Conservation (phyloP, 1,140 invertebrate genomes). For the Bombyx mori region ASM3026992v2 NC_085121.1:4321501-4322000, state of each 20-base stretch:
- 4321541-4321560: no score
- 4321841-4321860: constrained; percentile 23
- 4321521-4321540: no score
- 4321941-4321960: constrained; percentile 20
- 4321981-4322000: constrained; percentile 4
- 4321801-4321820: constrained; percentile 33
- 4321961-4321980: constrained; percentile 23
- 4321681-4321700: constrained; percentile 60
- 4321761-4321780: constrained; percentile 32
- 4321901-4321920: constrained; percentile 20
- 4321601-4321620: not conserved
- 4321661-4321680: constrained; percentile 37
- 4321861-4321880: constrained; percentile 25
- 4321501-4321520: no score
- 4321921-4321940: constrained; percentile 49
- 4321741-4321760: constrained; percentile 18
- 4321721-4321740: constrained; percentile 58
- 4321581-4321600: no score
- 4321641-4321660: constrained; percentile 1
- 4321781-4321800: constrained; percentile 25
- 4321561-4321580: no score
- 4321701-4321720: constrained; percentile 44
- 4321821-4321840: constrained; percentile 21
- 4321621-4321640: constrained; percentile 1
- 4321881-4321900: constrained; percentile 10